These are phyloP conservation scores for Phragmatobia fuliginosa DNA, from an alignment of 2,888 invertebrate genomes.

Conservation along the genomic window DNA sequence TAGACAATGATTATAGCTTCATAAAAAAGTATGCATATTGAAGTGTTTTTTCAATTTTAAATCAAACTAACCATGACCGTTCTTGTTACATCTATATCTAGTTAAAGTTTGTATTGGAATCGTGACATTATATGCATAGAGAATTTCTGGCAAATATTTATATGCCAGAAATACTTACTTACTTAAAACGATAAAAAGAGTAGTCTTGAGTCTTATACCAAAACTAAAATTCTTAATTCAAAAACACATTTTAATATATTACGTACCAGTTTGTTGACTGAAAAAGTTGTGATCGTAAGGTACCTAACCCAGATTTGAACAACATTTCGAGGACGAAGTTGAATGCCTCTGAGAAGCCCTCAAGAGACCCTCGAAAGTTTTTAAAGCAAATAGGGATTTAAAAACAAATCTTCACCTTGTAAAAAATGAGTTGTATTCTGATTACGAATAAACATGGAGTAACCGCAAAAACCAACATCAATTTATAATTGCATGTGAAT, in stretches of 20 bases:
- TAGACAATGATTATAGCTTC: background rate
- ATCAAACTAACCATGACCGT: background rate
- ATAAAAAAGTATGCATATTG: background rate
- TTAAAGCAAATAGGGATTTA: background rate
- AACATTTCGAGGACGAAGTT: background rate
- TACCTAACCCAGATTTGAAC: background rate
- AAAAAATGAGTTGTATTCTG: background rate
- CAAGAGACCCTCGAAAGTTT: background rate
- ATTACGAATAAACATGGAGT: background rate
- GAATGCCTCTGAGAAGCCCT: background rate
- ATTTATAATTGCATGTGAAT: background rate
- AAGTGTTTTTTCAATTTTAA: background rate
- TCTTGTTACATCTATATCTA: background rate
- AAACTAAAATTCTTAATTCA: background rate
- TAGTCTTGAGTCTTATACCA: background rate
- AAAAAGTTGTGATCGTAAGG: background rate
- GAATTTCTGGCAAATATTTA: too few species aligned
- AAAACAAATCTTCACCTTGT: background rate
- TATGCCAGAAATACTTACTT: too few species aligned
- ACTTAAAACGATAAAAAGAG: too few species aligned
- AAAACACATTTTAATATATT: background rate
- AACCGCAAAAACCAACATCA: background rate
- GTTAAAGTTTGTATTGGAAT: background rate
- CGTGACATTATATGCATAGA: background rate
- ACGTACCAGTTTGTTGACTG: background rate